Conservation (phyloP, 2,797 vertebrate genomes). For the Bucorvus abyssinicus region DNA sequence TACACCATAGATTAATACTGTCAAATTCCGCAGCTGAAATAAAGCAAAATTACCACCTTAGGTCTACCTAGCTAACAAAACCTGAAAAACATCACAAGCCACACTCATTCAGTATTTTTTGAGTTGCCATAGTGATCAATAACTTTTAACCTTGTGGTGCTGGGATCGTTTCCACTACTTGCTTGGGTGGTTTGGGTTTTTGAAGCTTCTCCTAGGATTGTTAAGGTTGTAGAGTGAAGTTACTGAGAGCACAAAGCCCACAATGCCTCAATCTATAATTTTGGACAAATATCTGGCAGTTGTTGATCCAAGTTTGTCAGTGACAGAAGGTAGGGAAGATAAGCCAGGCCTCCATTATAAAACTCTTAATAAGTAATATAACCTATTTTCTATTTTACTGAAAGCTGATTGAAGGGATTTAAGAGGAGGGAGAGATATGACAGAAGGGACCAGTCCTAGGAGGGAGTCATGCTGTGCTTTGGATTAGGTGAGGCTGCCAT, state of each 20-base stretch:
- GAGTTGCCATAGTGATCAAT: background rate
- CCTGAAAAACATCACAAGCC: background rate
- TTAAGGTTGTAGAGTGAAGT: background rate
- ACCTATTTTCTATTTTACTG: conserved; percentile 16
- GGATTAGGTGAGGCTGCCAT: background rate
- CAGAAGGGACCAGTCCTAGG: background rate
- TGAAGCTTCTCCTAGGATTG: background rate
- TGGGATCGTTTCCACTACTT: background rate
- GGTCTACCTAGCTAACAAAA: background rate
- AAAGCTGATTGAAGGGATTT: conserved; percentile 37
- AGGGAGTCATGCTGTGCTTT: background rate
- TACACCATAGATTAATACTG: background rate
- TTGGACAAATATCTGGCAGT: background rate
- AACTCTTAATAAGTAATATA: conserved; percentile 33
- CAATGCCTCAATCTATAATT: background rate
- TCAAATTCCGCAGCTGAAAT: background rate
- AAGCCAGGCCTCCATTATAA: background rate
- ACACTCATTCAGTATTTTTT: background rate
- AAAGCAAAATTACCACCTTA: background rate
- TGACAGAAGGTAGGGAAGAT: conserved; percentile 48
- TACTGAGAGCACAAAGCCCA: background rate
- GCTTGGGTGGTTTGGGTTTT: background rate
- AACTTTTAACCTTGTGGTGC: background rate
- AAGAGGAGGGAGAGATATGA: background rate
- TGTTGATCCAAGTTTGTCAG: background rate